Conservation (phyloP, 2,113 vertebrate species). For the Pholis gunnellus region DNA sequence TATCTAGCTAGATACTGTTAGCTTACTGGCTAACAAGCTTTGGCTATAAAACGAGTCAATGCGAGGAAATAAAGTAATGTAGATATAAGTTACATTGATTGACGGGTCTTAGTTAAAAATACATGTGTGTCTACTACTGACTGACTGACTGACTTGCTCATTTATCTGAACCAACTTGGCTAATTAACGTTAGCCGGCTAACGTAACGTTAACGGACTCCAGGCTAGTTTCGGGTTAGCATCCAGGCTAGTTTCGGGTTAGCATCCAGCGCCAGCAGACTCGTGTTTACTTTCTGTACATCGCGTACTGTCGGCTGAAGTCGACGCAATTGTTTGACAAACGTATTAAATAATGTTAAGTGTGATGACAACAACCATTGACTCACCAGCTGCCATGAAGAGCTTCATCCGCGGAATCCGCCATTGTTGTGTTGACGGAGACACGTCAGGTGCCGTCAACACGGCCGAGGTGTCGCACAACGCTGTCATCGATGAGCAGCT, state of each 20-base stretch:
- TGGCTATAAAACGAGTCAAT: background rate
- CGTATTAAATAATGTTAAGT: too few relatives aligned
- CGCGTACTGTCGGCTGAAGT: rapidly evolving
- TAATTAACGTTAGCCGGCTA: conserved; percentile 55
- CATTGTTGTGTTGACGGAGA: conserved; percentile 84
- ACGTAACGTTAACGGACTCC: conserved; percentile 11
- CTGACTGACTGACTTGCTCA: background rate
- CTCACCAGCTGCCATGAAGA: conserved; percentile 84
- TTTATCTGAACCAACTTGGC: conserved; percentile 12
- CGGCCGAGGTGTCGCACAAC: conserved; percentile 17
- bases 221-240: background rate
- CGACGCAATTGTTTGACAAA: background rate
- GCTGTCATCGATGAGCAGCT: background rate
- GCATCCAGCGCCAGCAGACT: background rate
- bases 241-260: background rate
- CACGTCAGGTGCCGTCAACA: conserved; percentile 79
- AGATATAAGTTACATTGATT: background rate
- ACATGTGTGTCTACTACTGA: background rate
- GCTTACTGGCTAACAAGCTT: conserved; percentile 11
- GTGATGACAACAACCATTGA: conserved; percentile 5
- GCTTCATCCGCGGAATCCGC: conserved; percentile 83
- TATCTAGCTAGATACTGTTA: conserved; percentile 29
- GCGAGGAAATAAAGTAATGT: rapidly evolving
- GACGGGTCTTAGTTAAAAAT: background rate
- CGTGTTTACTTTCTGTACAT: background rate